Conservation (phyloP, 2,888 invertebrate species). For the Eupsilia transversa region DNA sequence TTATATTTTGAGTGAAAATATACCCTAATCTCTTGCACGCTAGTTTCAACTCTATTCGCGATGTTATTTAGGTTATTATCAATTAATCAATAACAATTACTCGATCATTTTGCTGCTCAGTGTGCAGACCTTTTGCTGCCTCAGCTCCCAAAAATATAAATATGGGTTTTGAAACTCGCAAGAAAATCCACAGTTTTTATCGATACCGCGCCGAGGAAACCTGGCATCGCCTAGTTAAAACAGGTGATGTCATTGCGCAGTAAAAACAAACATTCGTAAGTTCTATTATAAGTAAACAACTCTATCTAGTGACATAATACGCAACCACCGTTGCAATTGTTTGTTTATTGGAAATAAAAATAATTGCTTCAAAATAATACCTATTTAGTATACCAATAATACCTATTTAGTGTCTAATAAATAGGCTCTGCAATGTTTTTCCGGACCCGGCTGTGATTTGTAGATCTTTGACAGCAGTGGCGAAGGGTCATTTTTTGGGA, state of each 20-base stretch:
- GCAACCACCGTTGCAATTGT: slow-evolving; percentile 2
- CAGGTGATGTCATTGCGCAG: slow-evolving; percentile 41
- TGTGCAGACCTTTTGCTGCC: too few relatives aligned
- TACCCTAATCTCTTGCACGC: neutral
- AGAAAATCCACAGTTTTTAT: neutral
- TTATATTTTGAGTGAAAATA: neutral
- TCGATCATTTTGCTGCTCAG: neutral
- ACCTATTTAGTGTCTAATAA: too few relatives aligned
- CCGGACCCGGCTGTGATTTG: neutral
- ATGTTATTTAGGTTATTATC: neutral
- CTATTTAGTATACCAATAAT: slow-evolving; percentile 2
- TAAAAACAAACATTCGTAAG: slow-evolving; percentile 22
- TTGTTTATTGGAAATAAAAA: neutral
- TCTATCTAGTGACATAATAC: slow-evolving; percentile 5
- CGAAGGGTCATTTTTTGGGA: too few relatives aligned
- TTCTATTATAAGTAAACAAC: slow-evolving; percentile 38
- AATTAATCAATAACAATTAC: neutral
- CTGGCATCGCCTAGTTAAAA: slow-evolving; percentile 33
- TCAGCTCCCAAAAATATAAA: neutral
- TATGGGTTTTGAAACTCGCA: neutral
- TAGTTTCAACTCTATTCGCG: neutral
- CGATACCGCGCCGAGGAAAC: slow-evolving; percentile 15
- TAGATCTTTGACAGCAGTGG: neutral
- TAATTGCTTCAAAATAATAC: neutral
- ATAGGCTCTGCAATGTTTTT: neutral